Evolutionary conservation across 2,888 invertebrate genomes (phyloP).

Genomic region (Ectemnius cavifrons): DNA sequence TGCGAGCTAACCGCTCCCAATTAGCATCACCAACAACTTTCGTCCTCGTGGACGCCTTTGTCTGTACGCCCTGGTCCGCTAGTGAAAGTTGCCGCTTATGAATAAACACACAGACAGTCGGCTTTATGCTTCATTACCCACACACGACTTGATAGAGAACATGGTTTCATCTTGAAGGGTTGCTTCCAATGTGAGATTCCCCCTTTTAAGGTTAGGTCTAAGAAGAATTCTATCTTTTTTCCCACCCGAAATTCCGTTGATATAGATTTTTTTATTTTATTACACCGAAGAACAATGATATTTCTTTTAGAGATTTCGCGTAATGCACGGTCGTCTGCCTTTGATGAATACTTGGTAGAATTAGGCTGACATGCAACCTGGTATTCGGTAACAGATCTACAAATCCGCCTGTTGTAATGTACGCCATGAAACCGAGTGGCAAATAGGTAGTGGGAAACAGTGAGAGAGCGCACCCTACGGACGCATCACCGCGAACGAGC

Average conservation of each 20-base stretch:
- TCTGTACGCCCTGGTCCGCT: slow-evolving; percentile 15
- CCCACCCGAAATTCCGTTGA: background rate
- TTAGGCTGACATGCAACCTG: slow-evolving; percentile 24
- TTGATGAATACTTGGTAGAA: slow-evolving; percentile 34
- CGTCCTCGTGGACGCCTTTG: slow-evolving; percentile 13
- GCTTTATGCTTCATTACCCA: background rate
- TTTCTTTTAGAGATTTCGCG: slow-evolving; percentile 17
- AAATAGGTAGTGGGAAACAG: slow-evolving; percentile 67
- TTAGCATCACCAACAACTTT: slow-evolving; percentile 54
- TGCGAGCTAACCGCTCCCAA: slow-evolving; percentile 54
- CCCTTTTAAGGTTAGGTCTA: background rate
- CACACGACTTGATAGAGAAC: background rate
- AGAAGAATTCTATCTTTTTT: background rate
- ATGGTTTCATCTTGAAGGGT: background rate
- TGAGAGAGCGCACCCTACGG: slow-evolving; percentile 63
- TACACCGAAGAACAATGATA: no score
- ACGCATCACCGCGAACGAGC: slow-evolving; percentile 65
- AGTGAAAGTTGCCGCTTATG: slow-evolving; percentile 47
- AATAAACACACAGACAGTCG: slow-evolving; percentile 18
- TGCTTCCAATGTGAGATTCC: no score
- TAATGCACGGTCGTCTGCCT: background rate
- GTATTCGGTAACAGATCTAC: slow-evolving; percentile 22
- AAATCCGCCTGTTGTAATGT: slow-evolving; percentile 36
- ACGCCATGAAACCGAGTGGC: slow-evolving; percentile 47
- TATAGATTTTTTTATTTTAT: no score